Evolutionary conservation across 2,888 invertebrate genomes (phyloP).

Genomic region (Dasysyrphus albostriatus): DNA sequence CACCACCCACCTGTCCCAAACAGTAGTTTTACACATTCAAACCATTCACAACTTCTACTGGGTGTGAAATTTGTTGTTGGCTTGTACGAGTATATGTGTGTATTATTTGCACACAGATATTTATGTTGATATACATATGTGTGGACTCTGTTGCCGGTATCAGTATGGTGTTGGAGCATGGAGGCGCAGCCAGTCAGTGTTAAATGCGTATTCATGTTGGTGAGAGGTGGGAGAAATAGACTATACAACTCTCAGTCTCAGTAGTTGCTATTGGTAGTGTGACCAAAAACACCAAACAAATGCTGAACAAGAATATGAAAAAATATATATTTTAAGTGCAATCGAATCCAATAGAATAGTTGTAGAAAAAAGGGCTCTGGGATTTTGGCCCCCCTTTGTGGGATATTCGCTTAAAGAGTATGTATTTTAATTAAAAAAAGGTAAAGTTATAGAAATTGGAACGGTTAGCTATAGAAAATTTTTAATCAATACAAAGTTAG

Average conservation of each 20-base stretch:
- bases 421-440: too few species aligned
- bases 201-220: slow-evolving; percentile 18
- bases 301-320: too few species aligned
- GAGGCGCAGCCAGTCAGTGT: slow-evolving; percentile 2
- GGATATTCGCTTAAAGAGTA: too few species aligned
- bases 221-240: not conserved
- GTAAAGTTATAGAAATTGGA: too few species aligned
- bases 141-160: not conserved
- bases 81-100: not conserved
- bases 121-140: not conserved
- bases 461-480: too few species aligned
- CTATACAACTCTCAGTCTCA: not conserved
- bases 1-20: not conserved
- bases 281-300: not conserved
- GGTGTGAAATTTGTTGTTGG: slow-evolving; percentile 24
- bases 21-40: slow-evolving; percentile 14
- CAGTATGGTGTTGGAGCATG: not conserved
- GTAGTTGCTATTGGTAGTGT: not conserved
- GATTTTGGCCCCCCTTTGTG: too few species aligned
- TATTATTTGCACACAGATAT: slow-evolving; percentile 63
- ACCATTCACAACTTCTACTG: slow-evolving; percentile 26
- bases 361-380: too few species aligned
- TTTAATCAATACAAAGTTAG: too few species aligned
- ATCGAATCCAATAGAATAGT: too few species aligned
- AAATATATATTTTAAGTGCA: too few species aligned